Evolutionary conservation across 2,888 invertebrate species (phyloP), one percentile per base, ranked within the genome.

Genomic region (Dryococelus australis): DNA sequence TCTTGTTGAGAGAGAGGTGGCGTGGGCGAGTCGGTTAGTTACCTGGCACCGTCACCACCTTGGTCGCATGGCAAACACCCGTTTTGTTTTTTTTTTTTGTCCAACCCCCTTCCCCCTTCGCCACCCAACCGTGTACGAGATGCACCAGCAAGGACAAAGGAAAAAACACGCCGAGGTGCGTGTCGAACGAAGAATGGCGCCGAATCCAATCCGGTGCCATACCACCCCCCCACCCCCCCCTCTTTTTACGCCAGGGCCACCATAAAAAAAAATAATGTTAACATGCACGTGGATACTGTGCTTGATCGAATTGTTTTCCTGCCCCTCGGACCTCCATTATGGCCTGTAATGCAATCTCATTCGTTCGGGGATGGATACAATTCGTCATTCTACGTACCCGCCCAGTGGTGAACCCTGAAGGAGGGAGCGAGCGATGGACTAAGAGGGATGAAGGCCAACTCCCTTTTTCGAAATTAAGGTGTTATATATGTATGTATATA

Each of bases 161-260:
- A 16, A 65, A 20, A 20, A 65, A 65, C 8, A 8, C 16, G 8
- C 10, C 16, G 65, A 65, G 65, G 65, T 65, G 65, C 65, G 65
- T 65, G 65, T 65, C 65, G 65, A 65, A 65, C 65, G 65, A 10
- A 20, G 65, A 87, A 85, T 84, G 87, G 87, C 84, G 85, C 35
- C 43, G 28, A 86, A 43, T 35, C 83, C 47, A 81, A 51, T 27
- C 81, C 20, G 43, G 26, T 27, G 43, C 24, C 85, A 47, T 28
- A 0, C 0, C 85, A 26, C 85, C n/a, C 20, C 85, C 85, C 10
- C 10, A 78, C 78, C 24, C 8, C 78, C 16, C 20, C 2, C 4
- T 51, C 8, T 51, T 51, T 51, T 51, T 12, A 10, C 13, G 13
- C 51, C 51, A 16, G 12, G 51, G 13, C 0, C 51, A 8, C 51